Conservation (phyloP, 2,888 invertebrate genomes). For the Macrosiphum euphorbiae region DNA sequence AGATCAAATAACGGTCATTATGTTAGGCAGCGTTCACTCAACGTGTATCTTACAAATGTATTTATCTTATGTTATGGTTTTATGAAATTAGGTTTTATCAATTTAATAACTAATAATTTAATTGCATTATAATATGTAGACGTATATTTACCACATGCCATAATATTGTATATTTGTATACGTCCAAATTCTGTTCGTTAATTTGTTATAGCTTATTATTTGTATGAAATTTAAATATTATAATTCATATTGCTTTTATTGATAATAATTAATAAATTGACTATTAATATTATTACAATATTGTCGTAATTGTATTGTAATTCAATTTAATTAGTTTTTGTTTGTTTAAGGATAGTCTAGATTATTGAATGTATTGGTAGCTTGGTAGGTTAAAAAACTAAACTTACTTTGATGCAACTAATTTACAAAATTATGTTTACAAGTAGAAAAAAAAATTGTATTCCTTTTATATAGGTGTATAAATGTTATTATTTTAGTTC, state of each 20-base stretch:
- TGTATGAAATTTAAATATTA: neutral
- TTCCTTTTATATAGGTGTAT: neutral
- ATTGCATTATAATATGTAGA: neutral
- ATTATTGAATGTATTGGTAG: neutral
- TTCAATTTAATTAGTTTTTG: neutral
- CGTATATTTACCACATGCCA: neutral
- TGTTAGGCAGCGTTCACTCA: constrained; percentile 31
- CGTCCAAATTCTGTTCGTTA: neutral
- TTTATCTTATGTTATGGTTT: neutral
- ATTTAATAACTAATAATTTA: neutral
- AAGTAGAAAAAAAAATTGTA: neutral
- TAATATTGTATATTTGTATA: too few relatives aligned
- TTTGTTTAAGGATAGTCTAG: neutral
- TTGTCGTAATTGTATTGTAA: neutral
- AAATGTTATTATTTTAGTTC: neutral
- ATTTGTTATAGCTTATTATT: neutral
- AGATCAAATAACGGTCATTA: constrained; percentile 44
- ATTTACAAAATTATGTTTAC: neutral
- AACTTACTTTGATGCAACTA: neutral
- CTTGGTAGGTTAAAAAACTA: neutral
- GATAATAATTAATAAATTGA: neutral
- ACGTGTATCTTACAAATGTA: neutral
- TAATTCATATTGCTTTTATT: neutral
- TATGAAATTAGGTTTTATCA: neutral
- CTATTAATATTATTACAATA: neutral